Conservation (phyloP, 1,140 invertebrate genomes). For the Periplaneta americana region DNA sequence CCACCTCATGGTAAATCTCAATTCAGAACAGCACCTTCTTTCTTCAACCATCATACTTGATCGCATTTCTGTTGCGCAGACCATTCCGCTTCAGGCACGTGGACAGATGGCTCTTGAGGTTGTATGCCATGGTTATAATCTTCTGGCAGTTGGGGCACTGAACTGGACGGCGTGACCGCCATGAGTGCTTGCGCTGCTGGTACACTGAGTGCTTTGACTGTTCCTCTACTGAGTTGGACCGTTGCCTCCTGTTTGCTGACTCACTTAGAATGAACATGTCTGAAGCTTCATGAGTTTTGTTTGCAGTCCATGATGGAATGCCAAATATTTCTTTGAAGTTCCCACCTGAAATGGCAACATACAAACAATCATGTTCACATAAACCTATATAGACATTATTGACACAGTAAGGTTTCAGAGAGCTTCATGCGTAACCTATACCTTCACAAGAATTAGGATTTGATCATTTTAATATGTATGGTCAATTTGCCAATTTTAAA, state of each 20-base stretch:
- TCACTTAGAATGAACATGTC: background rate
- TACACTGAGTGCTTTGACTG: background rate
- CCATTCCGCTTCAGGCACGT: background rate
- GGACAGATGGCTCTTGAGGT: background rate
- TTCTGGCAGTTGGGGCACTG: background rate
- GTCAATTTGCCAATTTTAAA: too few relatives aligned
- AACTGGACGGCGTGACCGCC: background rate
- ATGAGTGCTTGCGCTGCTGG: slow-evolving; percentile 1
- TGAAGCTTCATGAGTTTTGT: background rate
- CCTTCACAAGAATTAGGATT: too few relatives aligned
- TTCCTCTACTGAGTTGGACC: background rate
- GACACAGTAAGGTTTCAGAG: too few relatives aligned
- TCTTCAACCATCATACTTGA: too few relatives aligned
- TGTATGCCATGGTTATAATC: background rate
- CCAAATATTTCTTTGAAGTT: background rate
- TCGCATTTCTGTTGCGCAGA: background rate
- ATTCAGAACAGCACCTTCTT: too few relatives aligned
- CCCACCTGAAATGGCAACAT: background rate
- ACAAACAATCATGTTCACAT: too few relatives aligned
- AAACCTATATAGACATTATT: too few relatives aligned
- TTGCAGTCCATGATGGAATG: background rate
- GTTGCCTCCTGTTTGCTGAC: background rate
- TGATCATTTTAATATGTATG: too few relatives aligned
- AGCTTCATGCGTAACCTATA: too few relatives aligned
- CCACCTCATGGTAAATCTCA: too few relatives aligned